A percentile compares a stretch with the other conserved stretches of the same genome.
These are phyloP conservation scores for Mythimna pallens DNA, from an alignment of 2,888 invertebrate genomes.

Conservation along the genomic window DNA sequence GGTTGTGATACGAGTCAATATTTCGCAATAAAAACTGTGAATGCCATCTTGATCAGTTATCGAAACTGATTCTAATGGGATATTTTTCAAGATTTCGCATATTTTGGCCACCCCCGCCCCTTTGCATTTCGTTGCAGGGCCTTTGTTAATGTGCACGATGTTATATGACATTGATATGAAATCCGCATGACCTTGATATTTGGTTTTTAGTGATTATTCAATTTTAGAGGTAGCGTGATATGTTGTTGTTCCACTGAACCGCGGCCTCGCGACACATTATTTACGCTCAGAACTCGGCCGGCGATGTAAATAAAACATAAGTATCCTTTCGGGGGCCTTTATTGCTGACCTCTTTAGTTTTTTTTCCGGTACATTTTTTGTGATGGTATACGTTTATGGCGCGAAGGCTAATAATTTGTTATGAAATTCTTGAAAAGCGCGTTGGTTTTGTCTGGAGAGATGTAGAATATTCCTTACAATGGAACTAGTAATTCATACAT, in stretches of 20 bases:
- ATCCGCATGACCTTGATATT: slow-evolving; percentile 91
- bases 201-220: slow-evolving; percentile 88
- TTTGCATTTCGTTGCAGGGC: slow-evolving; percentile 90
- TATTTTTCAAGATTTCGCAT: slow-evolving; percentile 85
- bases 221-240: slow-evolving; percentile 83
- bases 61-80: slow-evolving; percentile 88
- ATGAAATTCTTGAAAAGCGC: slow-evolving; percentile 41
- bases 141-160: slow-evolving; percentile 91
- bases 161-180: slow-evolving; percentile 90
- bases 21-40: slow-evolving; percentile 85
- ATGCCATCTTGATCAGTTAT: slow-evolving; percentile 88
- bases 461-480: slow-evolving; percentile 67
- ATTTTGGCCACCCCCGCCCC: slow-evolving; percentile 90
- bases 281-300: slow-evolving; percentile 80
- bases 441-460: slow-evolving; percentile 50
- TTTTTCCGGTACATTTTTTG: slow-evolving; percentile 73
- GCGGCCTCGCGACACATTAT: slow-evolving; percentile 81
- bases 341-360: slow-evolving; percentile 81
- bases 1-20: slow-evolving; percentile 87
- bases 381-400: slow-evolving; percentile 61
- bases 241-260: slow-evolving; percentile 84
- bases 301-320: slow-evolving; percentile 89
- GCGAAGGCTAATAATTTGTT: slow-evolving; percentile 56
- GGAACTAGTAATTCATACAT: slow-evolving; percentile 70
- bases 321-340: slow-evolving; percentile 82